A percentile compares a stretch with the other conserved stretches of the same genome.
Conservation (phyloP, 2,888 invertebrate species). For the Agrotis puta region DNA sequence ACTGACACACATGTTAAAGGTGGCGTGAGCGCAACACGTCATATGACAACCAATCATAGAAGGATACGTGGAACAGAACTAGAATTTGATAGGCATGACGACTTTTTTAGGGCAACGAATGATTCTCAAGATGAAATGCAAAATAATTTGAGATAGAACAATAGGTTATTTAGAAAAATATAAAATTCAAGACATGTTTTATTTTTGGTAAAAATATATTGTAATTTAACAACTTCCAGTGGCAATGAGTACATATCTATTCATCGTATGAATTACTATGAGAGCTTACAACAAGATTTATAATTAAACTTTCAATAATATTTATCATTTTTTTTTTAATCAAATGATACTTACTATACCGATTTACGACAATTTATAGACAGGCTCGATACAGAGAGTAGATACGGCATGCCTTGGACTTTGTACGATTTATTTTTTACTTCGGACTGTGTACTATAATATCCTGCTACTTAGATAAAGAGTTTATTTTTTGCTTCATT, state of each 20-base stretch:
- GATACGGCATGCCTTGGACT: slow-evolving; percentile 11
- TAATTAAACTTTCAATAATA: slow-evolving; percentile 6
- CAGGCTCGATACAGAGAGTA: slow-evolving; percentile 1
- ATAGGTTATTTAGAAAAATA: too few species aligned
- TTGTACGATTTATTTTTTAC: slow-evolving; percentile 12
- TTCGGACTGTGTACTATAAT: slow-evolving; percentile 1
- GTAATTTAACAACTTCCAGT: not conserved
- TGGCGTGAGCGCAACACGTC: slow-evolving; percentile 50
- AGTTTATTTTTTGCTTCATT: not conserved
- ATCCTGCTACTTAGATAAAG: slow-evolving; percentile 18
- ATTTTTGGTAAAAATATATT: too few species aligned
- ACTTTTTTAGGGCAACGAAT: not conserved
- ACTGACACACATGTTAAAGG: slow-evolving; percentile 27
- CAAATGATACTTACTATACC: slow-evolving; percentile 7
- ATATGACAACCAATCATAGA: slow-evolving; percentile 43
- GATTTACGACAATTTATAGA: slow-evolving; percentile 14
- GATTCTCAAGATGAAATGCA: not conserved
- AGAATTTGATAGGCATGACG: slow-evolving; percentile 13
- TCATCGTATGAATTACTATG: not conserved
- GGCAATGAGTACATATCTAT: not conserved
- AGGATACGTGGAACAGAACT: slow-evolving; percentile 35
- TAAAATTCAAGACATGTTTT: too few species aligned
- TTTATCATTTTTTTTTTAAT: not conserved
- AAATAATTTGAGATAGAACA: too few species aligned
- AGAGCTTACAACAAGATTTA: not conserved